Conservation (phyloP, 2,888 invertebrate species). For the Oligia fasciuncula region DNA sequence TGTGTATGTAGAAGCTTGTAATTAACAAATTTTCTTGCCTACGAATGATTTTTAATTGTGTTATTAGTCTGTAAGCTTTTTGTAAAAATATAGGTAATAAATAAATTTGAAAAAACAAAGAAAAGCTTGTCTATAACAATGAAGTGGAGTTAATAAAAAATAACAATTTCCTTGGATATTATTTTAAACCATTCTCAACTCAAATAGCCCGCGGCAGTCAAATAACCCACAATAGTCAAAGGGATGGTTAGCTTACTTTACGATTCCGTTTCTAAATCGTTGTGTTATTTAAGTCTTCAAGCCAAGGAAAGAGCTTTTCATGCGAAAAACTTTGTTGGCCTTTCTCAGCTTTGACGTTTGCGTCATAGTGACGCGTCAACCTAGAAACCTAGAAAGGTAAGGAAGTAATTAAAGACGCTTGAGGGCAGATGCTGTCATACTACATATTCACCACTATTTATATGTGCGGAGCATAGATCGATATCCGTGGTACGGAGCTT, state of each 20-base stretch:
- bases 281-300: conserved; percentile 52
- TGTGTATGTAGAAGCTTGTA: too few relatives aligned
- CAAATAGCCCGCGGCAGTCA: conserved; percentile 6
- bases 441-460: conserved; percentile 24
- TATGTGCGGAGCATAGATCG: background rate
- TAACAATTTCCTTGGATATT: conserved; percentile 22
- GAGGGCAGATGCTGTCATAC: conserved; percentile 38
- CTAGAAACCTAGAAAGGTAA: conserved; percentile 67
- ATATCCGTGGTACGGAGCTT: background rate
- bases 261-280: conserved; percentile 61
- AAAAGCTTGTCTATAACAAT: background rate
- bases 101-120: background rate
- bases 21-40: too few relatives aligned
- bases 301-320: conserved; percentile 58
- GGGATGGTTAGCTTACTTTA: conserved; percentile 43
- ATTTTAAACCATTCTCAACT: conserved; percentile 14
- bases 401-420: conserved; percentile 66
- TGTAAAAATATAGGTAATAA: too few relatives aligned
- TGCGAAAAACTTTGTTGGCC: conserved; percentile 61
- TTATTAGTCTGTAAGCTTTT: too few relatives aligned
- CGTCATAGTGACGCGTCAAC: conserved; percentile 57
- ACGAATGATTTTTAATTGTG: too few relatives aligned
- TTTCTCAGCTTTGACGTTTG: conserved; percentile 62
- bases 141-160: conserved; percentile 4
- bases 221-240: conserved; percentile 40